Evolutionary conservation across 1,140 invertebrate species (phyloP).

Genomic region (Trichonephila clavipes): DNA sequence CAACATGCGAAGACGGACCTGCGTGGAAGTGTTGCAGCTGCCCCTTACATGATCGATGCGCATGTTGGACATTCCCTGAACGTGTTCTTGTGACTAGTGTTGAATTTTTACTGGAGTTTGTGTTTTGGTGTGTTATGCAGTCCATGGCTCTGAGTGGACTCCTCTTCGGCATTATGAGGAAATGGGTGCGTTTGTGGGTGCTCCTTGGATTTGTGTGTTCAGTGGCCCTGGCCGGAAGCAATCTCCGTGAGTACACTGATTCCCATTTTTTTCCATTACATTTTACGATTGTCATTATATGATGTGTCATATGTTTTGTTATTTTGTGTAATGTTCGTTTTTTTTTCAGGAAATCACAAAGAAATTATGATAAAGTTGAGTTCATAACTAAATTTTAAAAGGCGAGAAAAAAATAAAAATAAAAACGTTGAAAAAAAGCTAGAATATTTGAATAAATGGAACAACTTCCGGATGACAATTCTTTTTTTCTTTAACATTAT

Average conservation of each 20-base stretch:
- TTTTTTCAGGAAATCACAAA: no score
- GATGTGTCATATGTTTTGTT: background rate
- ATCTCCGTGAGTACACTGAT: background rate
- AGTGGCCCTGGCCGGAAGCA: background rate
- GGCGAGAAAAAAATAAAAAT: no score
- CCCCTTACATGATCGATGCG: background rate
- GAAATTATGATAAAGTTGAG: no score
- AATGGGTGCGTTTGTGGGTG: background rate
- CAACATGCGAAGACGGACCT: background rate
- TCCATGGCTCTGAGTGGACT: background rate
- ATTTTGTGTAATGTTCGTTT: no score
- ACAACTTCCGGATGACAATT: no score
- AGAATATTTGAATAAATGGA: no score
- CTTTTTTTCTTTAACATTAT: no score
- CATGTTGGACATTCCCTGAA: background rate
- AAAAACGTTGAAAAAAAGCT: no score
- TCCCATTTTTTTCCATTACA: no score
- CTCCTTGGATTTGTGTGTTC: conserved; percentile 26
- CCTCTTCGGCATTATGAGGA: background rate
- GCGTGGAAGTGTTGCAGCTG: background rate
- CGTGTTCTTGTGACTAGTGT: background rate
- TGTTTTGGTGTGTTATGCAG: background rate
- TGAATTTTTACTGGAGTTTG: background rate
- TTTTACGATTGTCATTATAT: background rate
- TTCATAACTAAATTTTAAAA: no score